Conservation (phyloP, 2,888 invertebrate species). For the Habroteleia sp. region DNA sequence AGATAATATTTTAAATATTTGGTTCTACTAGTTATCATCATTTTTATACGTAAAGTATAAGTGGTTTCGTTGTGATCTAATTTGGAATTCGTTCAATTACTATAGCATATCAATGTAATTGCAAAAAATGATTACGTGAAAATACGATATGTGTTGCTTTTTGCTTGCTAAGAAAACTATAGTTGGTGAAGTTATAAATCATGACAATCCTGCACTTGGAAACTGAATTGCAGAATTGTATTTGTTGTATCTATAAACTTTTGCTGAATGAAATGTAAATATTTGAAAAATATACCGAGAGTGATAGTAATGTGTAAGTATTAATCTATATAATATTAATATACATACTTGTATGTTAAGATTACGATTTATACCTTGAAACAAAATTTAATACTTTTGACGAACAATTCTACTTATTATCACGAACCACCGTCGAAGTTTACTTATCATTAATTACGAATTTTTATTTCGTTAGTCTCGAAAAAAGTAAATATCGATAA, state of each 20-base stretch:
- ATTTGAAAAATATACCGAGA: slow-evolving; percentile 29
- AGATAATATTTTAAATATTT: too few species aligned
- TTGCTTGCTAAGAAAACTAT: slow-evolving; percentile 7
- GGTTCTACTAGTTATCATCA: too few species aligned
- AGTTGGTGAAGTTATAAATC: slow-evolving; percentile 24
- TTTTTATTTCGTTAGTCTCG: too few species aligned
- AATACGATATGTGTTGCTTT: too few species aligned
- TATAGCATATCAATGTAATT: too few species aligned
- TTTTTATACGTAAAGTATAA: too few species aligned
- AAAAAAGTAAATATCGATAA: too few species aligned
- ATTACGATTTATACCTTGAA: slow-evolving; percentile 9
- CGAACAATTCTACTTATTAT: not conserved
- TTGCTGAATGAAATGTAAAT: slow-evolving; percentile 34
- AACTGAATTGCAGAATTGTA: slow-evolving; percentile 27
- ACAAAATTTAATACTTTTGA: not conserved
- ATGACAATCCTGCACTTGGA: slow-evolving; percentile 45
- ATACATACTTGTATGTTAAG: slow-evolving; percentile 16
- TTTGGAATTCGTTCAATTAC: too few species aligned
- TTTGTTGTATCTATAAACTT: slow-evolving; percentile 19
- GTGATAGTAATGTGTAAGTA: slow-evolving; percentile 33
- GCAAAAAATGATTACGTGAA: slow-evolving; percentile 3
- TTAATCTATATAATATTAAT: slow-evolving; percentile 25
- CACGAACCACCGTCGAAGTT: too few species aligned
- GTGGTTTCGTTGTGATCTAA: too few species aligned
- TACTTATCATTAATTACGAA: too few species aligned